Base-by-base conservation (phyloP, 2,797 vertebrate species). In the Sternarchorhynchus goeldii region DNA sequence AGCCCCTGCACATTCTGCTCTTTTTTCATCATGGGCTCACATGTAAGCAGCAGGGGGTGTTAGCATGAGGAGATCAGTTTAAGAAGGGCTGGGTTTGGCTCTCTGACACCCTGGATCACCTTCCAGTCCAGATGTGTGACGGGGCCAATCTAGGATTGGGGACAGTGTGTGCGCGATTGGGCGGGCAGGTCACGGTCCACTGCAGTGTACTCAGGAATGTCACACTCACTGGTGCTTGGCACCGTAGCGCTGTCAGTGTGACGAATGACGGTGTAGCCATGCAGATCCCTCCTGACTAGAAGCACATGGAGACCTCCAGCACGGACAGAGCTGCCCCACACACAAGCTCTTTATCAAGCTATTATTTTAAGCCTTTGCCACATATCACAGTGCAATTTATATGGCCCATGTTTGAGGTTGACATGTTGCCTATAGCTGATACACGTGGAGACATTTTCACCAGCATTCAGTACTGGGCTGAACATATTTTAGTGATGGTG, bases 201-300 rank as follows among this genome's bases (percentile, higher is more conserved):
- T 81, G 77, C 62, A 57, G 41, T 36, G 34, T 29, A 56, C 53
- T 72, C 63, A 78, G 90, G 88, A 89, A 88, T 91, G 90, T 92
- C 88, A 86, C 90, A 90, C 88, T 85, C 88, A 60, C 68, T 85
- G 86, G 88, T 87, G 89, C 85, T 91, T 90, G 91, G 93, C 85
- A 91, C 92, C 89, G 88, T 85, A 45, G 79, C 78, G 81, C 90
- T 93, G 92, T 92, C 93, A 93, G 62, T 80, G 82, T 92, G 91
- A 94, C 87, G 82, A 88, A 93, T 93, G 84, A 89, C 72, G 86
- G 71, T 78, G 77, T 73, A 78, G 69, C 60, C 75, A 84, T 57
- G 84, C 41, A 82, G 74, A 80, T 76, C 69, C 89, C 87, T 82
- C 82, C 4, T 8, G 45, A 50, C 55, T 31, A 58, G 45, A 58